phyloP scores from a whole-genome alignment of 2,888 invertebrate genomes.

The Cryptus viduatorius region DNA sequence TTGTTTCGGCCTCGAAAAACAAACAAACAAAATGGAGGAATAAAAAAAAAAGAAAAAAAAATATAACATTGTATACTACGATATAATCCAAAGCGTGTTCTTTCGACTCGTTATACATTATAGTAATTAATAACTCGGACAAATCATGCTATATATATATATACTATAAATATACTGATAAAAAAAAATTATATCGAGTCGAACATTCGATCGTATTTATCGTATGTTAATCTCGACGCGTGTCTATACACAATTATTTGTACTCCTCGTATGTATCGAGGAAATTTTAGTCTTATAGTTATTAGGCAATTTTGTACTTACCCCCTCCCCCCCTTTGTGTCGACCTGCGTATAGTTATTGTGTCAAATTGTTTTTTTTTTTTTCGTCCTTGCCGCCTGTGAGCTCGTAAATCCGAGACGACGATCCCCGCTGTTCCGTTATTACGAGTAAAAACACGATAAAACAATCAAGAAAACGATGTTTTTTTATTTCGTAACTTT shows the following conservation, averaged over 20 bases:
- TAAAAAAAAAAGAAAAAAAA: slow-evolving; percentile 26
- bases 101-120: slow-evolving; percentile 47
- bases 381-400: not conserved
- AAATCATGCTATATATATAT: slow-evolving; percentile 32
- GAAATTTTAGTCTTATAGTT: slow-evolving; percentile 55
- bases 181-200: slow-evolving; percentile 44
- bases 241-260: slow-evolving; percentile 15
- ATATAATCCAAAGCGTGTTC: slow-evolving; percentile 61
- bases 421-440: slow-evolving; percentile 2
- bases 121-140: slow-evolving; percentile 45
- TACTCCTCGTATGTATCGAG: not conserved
- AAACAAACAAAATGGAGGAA: slow-evolving; percentile 12
- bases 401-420: slow-evolving; percentile 32
- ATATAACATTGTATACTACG: slow-evolving; percentile 19
- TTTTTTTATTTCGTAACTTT: too few species aligned
- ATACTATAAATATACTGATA: slow-evolving; percentile 27
- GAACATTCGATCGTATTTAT: slow-evolving; percentile 45
- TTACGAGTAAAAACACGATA: too few species aligned
- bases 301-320: slow-evolving; percentile 83
- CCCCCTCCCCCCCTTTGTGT: slow-evolving; percentile 62
- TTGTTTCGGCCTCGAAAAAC: slow-evolving; percentile 62
- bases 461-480: too few species aligned
- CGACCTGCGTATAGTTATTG: slow-evolving; percentile 68
- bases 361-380: slow-evolving; percentile 56
- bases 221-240: slow-evolving; percentile 39